Conservation (phyloP, 2,113 vertebrate genomes). For the Pycnonotus jocosus region DNA sequence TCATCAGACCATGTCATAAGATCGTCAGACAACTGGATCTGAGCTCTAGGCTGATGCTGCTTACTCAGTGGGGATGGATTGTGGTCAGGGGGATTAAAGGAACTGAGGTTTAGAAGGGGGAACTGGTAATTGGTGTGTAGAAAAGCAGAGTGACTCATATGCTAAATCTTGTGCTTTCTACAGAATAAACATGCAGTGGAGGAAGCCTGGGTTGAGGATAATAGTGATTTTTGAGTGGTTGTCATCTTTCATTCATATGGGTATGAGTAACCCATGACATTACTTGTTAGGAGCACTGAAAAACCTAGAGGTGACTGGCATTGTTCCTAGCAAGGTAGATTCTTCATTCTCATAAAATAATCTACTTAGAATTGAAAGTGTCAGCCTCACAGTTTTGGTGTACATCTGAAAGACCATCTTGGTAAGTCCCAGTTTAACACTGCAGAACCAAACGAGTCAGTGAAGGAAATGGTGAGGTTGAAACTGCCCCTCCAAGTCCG, state of each 20-base stretch:
- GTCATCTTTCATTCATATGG: neutral
- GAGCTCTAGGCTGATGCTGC: neutral
- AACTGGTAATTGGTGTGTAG: neutral
- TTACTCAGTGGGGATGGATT: neutral
- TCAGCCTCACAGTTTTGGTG: neutral
- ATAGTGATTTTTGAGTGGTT: neutral
- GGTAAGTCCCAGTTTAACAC: neutral
- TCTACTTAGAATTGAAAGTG: neutral
- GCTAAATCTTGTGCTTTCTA: neutral
- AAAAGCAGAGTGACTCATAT: neutral
- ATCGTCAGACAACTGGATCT: neutral
- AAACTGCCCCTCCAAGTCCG: accelerated
- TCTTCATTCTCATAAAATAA: neutral
- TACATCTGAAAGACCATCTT: neutral
- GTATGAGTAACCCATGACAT: neutral
- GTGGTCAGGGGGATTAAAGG: neutral
- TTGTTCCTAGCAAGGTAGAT: neutral
- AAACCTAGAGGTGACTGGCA: neutral
- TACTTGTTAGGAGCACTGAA: neutral
- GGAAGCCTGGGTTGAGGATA: neutral
- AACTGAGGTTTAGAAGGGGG: conserved; percentile 8
- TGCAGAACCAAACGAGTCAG: neutral
- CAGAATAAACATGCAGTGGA: neutral
- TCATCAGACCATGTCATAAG: conserved; percentile 1
- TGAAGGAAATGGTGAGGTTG: accelerated